phyloP scores from a whole-genome alignment of 2,797 vertebrate genomes.

The Myotis vivesi region DNA sequence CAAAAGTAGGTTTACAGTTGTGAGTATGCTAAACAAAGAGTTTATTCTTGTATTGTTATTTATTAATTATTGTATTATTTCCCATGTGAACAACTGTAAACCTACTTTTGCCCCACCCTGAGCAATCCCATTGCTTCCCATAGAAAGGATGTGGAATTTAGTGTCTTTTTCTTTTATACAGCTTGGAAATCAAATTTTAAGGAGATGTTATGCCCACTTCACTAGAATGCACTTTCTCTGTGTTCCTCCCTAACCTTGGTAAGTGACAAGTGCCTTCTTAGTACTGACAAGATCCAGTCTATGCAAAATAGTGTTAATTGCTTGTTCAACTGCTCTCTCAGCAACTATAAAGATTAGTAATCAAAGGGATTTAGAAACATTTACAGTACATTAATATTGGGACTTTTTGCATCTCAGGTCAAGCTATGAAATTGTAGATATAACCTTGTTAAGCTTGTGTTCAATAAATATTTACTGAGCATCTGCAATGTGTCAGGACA shows the following conservation, averaged over 20 bases:
- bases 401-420: background rate
- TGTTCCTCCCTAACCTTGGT: background rate
- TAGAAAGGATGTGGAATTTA: background rate
- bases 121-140: background rate
- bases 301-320: background rate
- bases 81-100: background rate
- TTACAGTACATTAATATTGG: background rate
- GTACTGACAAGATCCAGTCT: background rate
- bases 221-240: background rate
- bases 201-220: background rate
- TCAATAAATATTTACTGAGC: background rate
- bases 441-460: background rate
- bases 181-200: background rate
- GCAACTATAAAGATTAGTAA: background rate
- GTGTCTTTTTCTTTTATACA: background rate
- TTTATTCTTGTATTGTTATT: background rate
- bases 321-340: background rate
- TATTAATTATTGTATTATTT: background rate
- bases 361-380: background rate
- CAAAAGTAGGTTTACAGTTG: background rate
- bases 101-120: background rate
- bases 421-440: background rate
- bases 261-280: background rate
- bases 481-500: background rate
- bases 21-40: background rate